Conservation (phyloP, 2,888 invertebrate species). For the Pristionchus exspectatus region DNA sequence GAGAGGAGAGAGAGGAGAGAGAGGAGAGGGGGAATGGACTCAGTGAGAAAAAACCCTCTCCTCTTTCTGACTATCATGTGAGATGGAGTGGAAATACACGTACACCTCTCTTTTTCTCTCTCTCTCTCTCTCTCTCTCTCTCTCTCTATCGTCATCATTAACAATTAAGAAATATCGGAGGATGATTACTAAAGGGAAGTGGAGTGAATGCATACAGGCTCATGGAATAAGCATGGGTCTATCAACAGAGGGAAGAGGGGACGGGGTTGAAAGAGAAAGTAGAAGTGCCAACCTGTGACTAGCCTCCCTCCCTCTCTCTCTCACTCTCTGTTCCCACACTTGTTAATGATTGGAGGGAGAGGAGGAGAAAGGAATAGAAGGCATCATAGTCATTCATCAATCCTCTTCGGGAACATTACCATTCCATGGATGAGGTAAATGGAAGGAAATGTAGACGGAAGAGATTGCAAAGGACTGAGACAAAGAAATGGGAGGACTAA, state of each 20-base stretch:
- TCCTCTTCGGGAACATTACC: not conserved
- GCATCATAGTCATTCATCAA: not conserved
- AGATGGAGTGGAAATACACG: not conserved
- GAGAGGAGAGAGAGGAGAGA: too few relatives aligned
- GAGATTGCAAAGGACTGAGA: not conserved
- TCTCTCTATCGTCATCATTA: too few relatives aligned
- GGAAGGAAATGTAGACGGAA: not conserved
- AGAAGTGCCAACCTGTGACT: conserved; percentile 37
- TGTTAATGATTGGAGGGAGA: conserved; percentile 26
- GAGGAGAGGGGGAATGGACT: not conserved
- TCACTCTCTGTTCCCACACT: conserved; percentile 19
- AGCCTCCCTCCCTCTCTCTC: not conserved
- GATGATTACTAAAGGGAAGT: not conserved
- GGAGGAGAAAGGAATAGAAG: not conserved
- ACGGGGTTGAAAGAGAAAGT: not conserved
- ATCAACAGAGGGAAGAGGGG: not conserved
- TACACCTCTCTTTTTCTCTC: too few relatives aligned
- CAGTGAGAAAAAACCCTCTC: not conserved
- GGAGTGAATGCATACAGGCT: not conserved
- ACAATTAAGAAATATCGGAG: not conserved
- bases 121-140: too few relatives aligned
- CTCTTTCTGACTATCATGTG: not conserved
- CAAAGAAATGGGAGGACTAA: not conserved
- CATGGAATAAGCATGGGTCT: not conserved
- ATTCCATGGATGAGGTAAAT: not conserved